Base-by-base conservation (phyloP, 1,140 invertebrate genomes). In the Stegodyphus mimosarum region DNA sequence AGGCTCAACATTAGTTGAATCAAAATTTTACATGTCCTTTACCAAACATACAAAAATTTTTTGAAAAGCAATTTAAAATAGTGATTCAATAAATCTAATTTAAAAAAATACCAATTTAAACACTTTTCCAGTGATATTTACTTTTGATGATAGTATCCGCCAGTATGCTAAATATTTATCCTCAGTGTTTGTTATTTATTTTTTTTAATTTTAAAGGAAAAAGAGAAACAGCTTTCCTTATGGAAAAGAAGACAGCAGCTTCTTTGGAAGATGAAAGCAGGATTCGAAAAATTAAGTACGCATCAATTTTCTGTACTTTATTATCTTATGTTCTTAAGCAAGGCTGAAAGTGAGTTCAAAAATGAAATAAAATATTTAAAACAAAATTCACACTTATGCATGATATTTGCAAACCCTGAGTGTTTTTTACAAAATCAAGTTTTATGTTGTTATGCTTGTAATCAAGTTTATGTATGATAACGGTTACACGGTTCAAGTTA, bases 211-310 rank as follows among this genome's bases (percentile, higher is more conserved):
- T 53, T 88, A 73, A 83, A 91, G 95, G 95, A 92, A 87, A 90
- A 90, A 87, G 96, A 97, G 89, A 95, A 96, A 88, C 95, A 97
- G 89, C 93, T 95, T 13, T 93, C 94, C 69, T 93, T 96, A n/a
- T 98, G 96, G 96, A 95, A 97, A 87, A 92, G 96, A 78, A 92
- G 96, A 87, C 93, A 95, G 2, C 93, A 95, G 89, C 94, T 95
- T 0, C 91, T 98, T 7, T 95, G 94, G 90, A 94, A 93, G 90
- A 94, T 94, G 93, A 92, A 93, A 77, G 88, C 92, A 7, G 93
- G 93, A 66, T 94, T 94, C 87, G 93, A 94, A 87, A 93, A 94
- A 91, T 91, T 93, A 49, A 90, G 94, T 94, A 90, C 92, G 93
- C 89, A 74, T 60, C 33, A 33, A 33, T 63, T 18, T 50, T 18